Evolutionary conservation across 2,797 vertebrate species (phyloP).

Genomic region (Trachurus trachurus): DNA sequence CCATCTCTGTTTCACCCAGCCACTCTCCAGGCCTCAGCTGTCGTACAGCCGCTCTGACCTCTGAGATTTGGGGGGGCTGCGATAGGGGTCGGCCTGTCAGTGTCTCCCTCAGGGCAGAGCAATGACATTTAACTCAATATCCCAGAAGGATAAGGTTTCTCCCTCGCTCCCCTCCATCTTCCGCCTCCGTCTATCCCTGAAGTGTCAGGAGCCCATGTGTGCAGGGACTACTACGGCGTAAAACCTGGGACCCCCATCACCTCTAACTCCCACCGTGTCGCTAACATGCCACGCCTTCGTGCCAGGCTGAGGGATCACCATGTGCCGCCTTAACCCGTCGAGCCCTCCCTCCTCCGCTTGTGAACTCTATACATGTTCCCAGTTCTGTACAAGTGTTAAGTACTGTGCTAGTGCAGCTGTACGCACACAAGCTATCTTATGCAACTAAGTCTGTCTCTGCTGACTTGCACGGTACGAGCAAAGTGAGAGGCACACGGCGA

Average conservation of each 20-base stretch:
- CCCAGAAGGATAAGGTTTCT: constrained; percentile 85
- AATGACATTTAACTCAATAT: constrained; percentile 90
- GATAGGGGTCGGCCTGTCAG: constrained; percentile 83
- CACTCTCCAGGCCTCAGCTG: constrained; percentile 77
- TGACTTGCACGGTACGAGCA: constrained; percentile 72
- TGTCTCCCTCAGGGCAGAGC: constrained; percentile 81
- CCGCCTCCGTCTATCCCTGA: constrained; percentile 59
- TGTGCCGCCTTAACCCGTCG: constrained; percentile 55
- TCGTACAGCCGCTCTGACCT: constrained; percentile 79
- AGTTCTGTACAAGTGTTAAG: constrained; percentile 76
- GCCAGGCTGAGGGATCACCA: constrained; percentile 70
- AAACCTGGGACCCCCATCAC: constrained; percentile 68
- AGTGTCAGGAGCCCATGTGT: constrained; percentile 59
- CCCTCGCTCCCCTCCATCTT: constrained; percentile 67
- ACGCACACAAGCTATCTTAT: constrained; percentile 57
- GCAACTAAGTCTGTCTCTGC: constrained; percentile 77
- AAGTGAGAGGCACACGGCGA: constrained; percentile 56
- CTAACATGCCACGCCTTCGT: constrained; percentile 68
- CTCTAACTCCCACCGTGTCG: constrained; percentile 31
- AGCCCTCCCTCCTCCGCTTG: constrained; percentile 37
- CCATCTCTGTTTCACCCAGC: constrained; percentile 59
- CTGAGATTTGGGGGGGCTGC: constrained; percentile 79
- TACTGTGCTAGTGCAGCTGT: constrained; percentile 59
- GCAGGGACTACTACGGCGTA: constrained; percentile 56
- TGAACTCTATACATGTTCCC: constrained; percentile 72